Evolutionary conservation across 2,797 vertebrate genomes (phyloP), one percentile per base, ranked within the genome.

Genomic region (Muscicapa comitata): DNA sequence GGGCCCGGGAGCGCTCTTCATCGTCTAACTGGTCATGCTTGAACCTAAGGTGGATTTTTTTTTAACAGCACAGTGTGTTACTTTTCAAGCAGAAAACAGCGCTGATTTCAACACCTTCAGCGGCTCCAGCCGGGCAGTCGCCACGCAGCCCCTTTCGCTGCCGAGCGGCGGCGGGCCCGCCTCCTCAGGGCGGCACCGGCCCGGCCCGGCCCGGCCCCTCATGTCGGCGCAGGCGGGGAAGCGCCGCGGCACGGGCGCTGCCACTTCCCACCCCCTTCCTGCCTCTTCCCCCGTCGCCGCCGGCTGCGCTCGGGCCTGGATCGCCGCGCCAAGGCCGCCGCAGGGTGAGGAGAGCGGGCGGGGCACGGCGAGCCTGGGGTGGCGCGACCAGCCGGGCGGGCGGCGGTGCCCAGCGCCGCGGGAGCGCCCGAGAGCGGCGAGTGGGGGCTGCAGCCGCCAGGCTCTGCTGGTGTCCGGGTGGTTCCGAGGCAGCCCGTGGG

Each of bases 51-150:
- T 15, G 6, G 5, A 8, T 21, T 38, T 38, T 13, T 38, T 42
- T 17, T 42, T 24, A 74, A 29, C 17, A 17, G 21, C n/a, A 12
- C 5, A 1, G 6, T 2, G 23, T 2, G 28, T 8, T 19, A 17
- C 19, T 11, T 43, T 15, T 7, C 1, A 4, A 29, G 4, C 33
- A 28, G 33, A 76, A 74, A 35, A 54, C 1, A 20, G 35, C 8
- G n/a, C 0, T 2, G 2, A 17, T 7, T 18, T 4, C 4, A 7
- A 11, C 0, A 5, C 3, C 3, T 26, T 0, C 2, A 0, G 4
- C 18, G 0, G 1, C 25, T 9, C n/a, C 4, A 2, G 1, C 0
- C 3, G 1, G 0, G 1, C 14, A 5, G 2, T 0, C 1, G 1
- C 11, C 0, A 1, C 7, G 1, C 66, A 3, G 1, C 15, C 6